Evolutionary conservation across 2,113 vertebrate genomes (phyloP), one percentile per base, ranked within the genome.

Genomic region (Gorsachius goisagi): DNA sequence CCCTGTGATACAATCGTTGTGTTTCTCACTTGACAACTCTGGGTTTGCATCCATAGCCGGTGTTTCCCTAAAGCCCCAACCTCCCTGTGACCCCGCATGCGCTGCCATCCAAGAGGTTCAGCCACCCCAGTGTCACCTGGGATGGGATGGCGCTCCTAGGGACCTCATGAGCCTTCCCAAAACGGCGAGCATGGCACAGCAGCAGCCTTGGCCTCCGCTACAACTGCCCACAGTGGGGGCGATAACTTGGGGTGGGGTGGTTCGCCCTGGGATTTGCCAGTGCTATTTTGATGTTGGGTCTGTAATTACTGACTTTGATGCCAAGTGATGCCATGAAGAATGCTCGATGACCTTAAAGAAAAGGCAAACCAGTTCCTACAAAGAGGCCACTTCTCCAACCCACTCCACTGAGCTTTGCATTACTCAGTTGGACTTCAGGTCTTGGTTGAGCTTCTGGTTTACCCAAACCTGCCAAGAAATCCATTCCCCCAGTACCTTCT

Each of bases 401-500:
- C 22, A 2, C 33, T 37, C 41, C 41, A 4, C 13, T 19, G 23
- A n/a, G 58, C 15, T 44, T 27, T 19, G 14, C 27, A 9, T 59
- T 10, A 0, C 62, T 74, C 21, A 1, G 9, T 21, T 37, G 20
- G 60, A 21, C 77, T 59, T 74, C 52, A 28, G 44, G 26, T 50
- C 32, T 74, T 26, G 6, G 35, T 15, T 27, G 16, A 58, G 44
- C 37, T 27, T 44, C 30, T 17, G 26, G 16, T 73, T 26, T 47
- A 23, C 27, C 33, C 3, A 32, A 2, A 66, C 22, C 44, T 35
- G 59, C 59, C 44, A 35, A 33, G 22, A 52, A 50, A 23, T 35
- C 9, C 6, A 1, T 58, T 15, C 35, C 44, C 52, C 2, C 9
- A 35, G 26, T 9, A 22, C 0, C 0, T 27, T 58, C n/a, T 27